Evolutionary conservation across 1,140 invertebrate genomes (phyloP).

Genomic region (Rhagoletis pomonella): DNA sequence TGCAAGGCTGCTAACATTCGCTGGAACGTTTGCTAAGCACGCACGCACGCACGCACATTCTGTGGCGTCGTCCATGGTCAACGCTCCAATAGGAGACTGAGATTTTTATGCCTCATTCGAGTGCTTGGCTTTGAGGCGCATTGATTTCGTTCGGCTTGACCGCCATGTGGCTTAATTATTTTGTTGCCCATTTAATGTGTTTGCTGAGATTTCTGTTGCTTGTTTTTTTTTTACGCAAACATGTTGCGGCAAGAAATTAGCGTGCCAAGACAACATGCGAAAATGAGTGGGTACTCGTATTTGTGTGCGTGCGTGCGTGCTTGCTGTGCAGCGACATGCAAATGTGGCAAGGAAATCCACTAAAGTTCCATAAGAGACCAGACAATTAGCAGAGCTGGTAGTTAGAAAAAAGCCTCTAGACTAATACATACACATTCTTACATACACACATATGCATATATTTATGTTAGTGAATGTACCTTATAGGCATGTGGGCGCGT

Average conservation of each 20-base stretch:
- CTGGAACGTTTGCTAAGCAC: background rate
- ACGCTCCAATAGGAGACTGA: background rate
- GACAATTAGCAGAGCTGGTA: background rate
- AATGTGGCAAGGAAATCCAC: background rate
- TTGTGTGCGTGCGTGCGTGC: background rate
- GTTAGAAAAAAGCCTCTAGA: background rate
- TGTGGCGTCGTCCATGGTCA: background rate
- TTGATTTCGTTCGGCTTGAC: background rate
- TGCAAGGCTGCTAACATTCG: too few relatives aligned
- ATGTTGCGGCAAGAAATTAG: background rate
- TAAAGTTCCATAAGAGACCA: background rate
- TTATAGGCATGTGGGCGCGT: conserved; percentile 13
- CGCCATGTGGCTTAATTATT: background rate
- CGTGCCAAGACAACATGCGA: background rate
- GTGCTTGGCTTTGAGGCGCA: background rate
- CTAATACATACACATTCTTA: too few relatives aligned
- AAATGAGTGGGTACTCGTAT: background rate
- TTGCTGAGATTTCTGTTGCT: background rate
- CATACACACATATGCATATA: too few relatives aligned
- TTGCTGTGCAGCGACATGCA: background rate
- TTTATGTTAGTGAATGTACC: background rate
- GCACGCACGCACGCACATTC: background rate
- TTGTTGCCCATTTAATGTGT: conserved; percentile 10
- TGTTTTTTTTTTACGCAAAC: too few relatives aligned
- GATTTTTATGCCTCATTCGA: background rate